Percentiles rank a stretch among this genome's conserved stretches.
Conservation (phyloP, 2,888 invertebrate species). For the Scaptomyza reducta region DNA sequence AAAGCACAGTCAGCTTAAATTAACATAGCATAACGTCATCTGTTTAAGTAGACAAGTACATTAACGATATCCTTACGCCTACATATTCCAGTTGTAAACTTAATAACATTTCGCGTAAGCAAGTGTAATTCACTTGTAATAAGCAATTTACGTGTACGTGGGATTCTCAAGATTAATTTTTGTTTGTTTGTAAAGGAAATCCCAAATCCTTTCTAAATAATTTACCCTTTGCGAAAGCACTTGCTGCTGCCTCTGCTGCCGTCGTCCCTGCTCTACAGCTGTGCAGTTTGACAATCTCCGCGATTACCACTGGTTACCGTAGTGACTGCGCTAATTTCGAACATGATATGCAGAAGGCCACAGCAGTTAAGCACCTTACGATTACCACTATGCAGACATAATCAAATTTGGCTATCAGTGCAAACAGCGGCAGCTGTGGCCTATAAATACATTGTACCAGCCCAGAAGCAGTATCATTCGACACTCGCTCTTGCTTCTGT, state of each 20-base stretch:
- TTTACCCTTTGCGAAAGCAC: constrained; percentile 44
- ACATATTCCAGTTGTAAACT: constrained; percentile 6
- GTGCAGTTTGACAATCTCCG: constrained; percentile 67
- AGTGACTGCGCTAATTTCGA: constrained; percentile 78
- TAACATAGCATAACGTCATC: constrained; percentile 8
- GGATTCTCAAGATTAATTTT: constrained; percentile 4
- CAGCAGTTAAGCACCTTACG: constrained; percentile 65
- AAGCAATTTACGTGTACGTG: constrained; percentile 35
- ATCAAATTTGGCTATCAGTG: constrained; percentile 48
- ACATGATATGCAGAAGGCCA: constrained; percentile 79
- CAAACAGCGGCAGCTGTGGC: constrained; percentile 45
- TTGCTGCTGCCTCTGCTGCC: constrained; percentile 24
- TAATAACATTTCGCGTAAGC: neutral
- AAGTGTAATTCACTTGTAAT: constrained; percentile 26
- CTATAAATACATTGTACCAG: constrained; percentile 66
- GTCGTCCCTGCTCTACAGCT: neutral
- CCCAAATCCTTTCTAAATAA: constrained; percentile 76
- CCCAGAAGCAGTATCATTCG: constrained; percentile 69
- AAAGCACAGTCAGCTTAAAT: neutral
- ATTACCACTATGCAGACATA: constrained; percentile 48
- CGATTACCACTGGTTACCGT: constrained; percentile 33
- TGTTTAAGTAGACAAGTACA: neutral
- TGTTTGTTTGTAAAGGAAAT: constrained; percentile 40
- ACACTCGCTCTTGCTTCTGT: constrained; percentile 59
- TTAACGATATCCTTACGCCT: neutral